A percentile compares a stretch with the other conserved stretches of the same genome.
These are phyloP conservation scores for Plodia interpunctella DNA, from an alignment of 1,140 invertebrate genomes.

Conservation along the genomic window DNA sequence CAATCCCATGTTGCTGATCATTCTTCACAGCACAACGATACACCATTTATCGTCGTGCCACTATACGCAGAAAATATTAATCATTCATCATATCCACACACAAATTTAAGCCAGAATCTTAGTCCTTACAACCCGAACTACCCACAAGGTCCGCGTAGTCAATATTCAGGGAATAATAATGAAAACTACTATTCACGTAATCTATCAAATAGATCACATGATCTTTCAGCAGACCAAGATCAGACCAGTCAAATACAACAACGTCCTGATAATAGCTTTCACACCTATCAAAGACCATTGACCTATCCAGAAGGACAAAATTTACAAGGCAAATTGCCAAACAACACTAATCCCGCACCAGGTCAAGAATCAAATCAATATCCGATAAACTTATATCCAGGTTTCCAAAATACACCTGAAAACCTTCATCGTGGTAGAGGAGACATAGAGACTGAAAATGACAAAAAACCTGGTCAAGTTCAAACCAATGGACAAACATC, in stretches of 20 bases:
- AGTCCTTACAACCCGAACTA: background rate
- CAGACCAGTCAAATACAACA: background rate
- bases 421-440: background rate
- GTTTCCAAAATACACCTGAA: background rate
- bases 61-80: background rate
- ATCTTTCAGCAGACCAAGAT: background rate
- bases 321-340: background rate
- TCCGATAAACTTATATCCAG: slow-evolving; percentile 9
- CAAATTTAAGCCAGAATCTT: background rate
- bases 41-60: background rate
- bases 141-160: background rate
- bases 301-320: background rate
- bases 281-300: background rate
- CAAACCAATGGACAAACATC: no score
- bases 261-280: background rate
- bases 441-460: background rate
- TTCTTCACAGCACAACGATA: background rate
- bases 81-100: background rate
- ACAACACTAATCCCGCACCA: background rate
- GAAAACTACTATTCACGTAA: background rate
- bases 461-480: no score
- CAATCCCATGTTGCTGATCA: slow-evolving; percentile 6
- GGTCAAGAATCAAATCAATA: slow-evolving; percentile 9
- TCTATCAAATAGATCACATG: background rate
- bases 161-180: background rate